Evolutionary conservation across 2,113 vertebrate species (phyloP).

Genomic region (Elachura formosa): DNA sequence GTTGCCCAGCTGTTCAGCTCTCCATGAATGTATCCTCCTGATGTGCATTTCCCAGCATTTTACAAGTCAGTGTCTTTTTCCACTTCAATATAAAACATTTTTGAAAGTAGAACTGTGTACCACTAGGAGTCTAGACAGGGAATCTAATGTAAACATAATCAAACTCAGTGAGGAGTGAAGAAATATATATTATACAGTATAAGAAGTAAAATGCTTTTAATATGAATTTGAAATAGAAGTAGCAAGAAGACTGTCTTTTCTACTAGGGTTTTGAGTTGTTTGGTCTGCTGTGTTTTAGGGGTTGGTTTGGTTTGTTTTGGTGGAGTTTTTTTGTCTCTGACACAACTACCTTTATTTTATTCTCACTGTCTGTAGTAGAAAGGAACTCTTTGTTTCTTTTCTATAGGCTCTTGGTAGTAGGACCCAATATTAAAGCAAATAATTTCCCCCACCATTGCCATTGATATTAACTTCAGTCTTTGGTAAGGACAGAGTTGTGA

Average conservation of each 20-base stretch:
- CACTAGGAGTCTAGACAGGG: not conserved
- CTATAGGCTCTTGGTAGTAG: not conserved
- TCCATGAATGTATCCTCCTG: not conserved
- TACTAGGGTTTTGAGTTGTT: not conserved
- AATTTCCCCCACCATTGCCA: not conserved
- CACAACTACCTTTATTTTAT: not conserved
- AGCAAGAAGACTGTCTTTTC: not conserved
- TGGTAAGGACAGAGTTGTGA: not conserved
- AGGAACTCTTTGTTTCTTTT: not conserved
- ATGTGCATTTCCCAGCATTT: not conserved
- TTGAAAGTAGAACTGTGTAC: not conserved
- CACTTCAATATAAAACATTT: not conserved
- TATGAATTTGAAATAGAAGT: not conserved
- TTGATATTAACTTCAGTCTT: not conserved
- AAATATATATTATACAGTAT: not conserved
- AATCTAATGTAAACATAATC: not conserved
- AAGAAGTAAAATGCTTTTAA: not conserved
- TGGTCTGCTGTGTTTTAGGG: not conserved
- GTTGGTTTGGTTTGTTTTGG: not conserved
- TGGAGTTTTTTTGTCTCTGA: not conserved
- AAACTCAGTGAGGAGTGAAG: not conserved
- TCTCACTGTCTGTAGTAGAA: not conserved
- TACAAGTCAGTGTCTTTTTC: not conserved
- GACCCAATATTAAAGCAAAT: not conserved
- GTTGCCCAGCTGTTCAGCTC: conserved; percentile 15